These are phyloP conservation scores for Eumaeus atala DNA, from an alignment of 1,140 invertebrate genomes.

Conservation along the genomic window DNA sequence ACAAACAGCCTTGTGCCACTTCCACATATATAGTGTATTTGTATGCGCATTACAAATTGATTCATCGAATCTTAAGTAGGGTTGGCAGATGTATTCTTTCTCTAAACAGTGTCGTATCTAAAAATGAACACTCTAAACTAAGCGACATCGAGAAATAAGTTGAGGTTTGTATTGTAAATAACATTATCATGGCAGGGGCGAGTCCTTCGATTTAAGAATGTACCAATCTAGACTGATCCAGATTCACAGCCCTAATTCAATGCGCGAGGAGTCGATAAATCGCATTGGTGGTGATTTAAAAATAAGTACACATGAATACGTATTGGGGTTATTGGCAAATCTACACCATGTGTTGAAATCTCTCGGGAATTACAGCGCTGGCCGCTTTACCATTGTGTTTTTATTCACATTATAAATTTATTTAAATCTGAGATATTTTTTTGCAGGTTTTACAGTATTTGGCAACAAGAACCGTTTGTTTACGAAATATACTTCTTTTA, in stretches of 20 bases:
- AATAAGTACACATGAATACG: slow-evolving; percentile 27
- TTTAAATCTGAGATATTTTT: background rate
- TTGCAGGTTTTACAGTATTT: no score
- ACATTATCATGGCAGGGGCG: no score
- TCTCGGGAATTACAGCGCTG: slow-evolving; percentile 16
- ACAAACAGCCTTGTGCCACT: slow-evolving; percentile 59
- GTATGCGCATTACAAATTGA: slow-evolving; percentile 45
- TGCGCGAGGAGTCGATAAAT: slow-evolving; percentile 23
- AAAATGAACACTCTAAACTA: no score
- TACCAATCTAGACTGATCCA: background rate
- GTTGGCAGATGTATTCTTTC: slow-evolving; percentile 8
- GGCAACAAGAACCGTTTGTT: no score
- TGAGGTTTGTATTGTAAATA: no score
- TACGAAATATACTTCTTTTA: no score
- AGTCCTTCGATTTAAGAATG: background rate
- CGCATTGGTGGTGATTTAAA: slow-evolving; percentile 26
- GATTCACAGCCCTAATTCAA: slow-evolving; percentile 10
- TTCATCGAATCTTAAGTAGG: slow-evolving; percentile 33
- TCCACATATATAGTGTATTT: slow-evolving; percentile 47
- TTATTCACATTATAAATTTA: slow-evolving; percentile 11
- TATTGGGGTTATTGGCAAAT: slow-evolving; percentile 28
- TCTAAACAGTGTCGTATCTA: slow-evolving; percentile 4
- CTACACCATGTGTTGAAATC: slow-evolving; percentile 21
- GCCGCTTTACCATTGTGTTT: slow-evolving; percentile 17
- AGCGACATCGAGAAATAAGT: no score